These are phyloP conservation scores for Parnassius mnemosyne DNA, from an alignment of 2,888 invertebrate species.

Conservation along the genomic window DNA sequence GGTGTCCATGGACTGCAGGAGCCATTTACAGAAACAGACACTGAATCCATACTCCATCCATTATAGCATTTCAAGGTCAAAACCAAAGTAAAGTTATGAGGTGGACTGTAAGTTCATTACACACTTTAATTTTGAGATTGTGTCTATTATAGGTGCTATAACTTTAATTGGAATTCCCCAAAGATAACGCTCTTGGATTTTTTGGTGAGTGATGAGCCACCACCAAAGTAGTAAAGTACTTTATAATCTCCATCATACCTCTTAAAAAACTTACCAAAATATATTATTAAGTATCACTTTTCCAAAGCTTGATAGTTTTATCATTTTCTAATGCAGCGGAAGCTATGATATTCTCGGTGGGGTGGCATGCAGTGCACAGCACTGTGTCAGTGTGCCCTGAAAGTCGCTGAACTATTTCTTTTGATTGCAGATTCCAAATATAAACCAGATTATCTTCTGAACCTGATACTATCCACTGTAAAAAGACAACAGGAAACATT, in stretches of 20 bases:
- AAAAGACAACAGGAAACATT: slow-evolving; percentile 27
- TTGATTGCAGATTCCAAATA: slow-evolving; percentile 99
- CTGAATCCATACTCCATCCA: too few species aligned
- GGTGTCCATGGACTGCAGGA: too few species aligned
- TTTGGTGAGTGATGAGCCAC: too few species aligned
- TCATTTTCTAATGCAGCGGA: slow-evolving; percentile 99
- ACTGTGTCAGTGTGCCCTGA: slow-evolving; percentile 98
- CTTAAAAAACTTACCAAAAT: slow-evolving; percentile 31
- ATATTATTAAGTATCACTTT: slow-evolving; percentile 90
- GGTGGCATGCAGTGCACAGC: slow-evolving; percentile 98
- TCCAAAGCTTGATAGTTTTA: slow-evolving; percentile 99
- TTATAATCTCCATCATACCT: not conserved
- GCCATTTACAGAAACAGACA: too few species aligned
- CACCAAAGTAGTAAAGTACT: too few species aligned
- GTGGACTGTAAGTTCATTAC: too few species aligned
- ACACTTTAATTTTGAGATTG: too few species aligned
- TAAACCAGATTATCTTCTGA: slow-evolving; percentile 99
- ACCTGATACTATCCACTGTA: slow-evolving; percentile 99
- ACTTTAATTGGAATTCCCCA: too few species aligned
- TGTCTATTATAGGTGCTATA: too few species aligned
- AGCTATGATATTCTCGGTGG: slow-evolving; percentile 99
- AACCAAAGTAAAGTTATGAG: too few species aligned
- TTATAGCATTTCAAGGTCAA: too few species aligned
- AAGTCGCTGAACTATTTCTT: slow-evolving; percentile 98
- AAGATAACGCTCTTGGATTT: too few species aligned